These are phyloP conservation scores for Magallana angulata DNA, from an alignment of 1,140 invertebrate genomes.

Conservation along the genomic window DNA sequence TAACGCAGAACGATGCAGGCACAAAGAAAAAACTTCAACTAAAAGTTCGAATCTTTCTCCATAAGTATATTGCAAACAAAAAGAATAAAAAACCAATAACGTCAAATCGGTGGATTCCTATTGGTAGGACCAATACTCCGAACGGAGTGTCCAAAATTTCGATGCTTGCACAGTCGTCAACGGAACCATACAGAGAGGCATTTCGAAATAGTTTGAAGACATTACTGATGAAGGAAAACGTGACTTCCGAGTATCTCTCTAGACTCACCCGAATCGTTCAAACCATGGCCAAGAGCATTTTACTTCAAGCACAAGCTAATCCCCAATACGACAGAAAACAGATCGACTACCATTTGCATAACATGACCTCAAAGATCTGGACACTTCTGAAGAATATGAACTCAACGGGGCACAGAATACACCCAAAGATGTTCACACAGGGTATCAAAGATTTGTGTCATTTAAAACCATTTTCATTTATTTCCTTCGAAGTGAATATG, in stretches of 20 bases:
- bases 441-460: neutral
- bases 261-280: neutral
- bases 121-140: neutral
- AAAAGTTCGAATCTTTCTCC: neutral
- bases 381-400: constrained; percentile 7
- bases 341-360: neutral
- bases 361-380: constrained; percentile 1
- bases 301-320: neutral
- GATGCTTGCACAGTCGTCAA: neutral
- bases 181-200: neutral
- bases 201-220: neutral
- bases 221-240: neutral
- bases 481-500: neutral
- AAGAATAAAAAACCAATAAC: neutral
- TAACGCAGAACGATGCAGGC: neutral
- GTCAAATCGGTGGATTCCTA: neutral
- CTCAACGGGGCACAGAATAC: neutral
- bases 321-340: neutral
- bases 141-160: neutral
- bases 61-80: neutral
- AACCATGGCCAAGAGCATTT: neutral
- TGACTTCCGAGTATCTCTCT: neutral
- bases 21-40: neutral
- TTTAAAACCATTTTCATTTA: neutral
- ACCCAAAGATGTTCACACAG: neutral